Evolutionary conservation across 2,113 vertebrate species (phyloP).

Genomic region (Danio rerio): GRCz12tu NC_133195.1:40383501-40384000

Average conservation of each 20-base stretch:
- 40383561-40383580: conserved; percentile 60
- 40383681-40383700: not conserved
- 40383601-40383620: conserved; percentile 54
- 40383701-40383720: not conserved
- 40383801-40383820: conserved; percentile 45
- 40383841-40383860: conserved; percentile 36
- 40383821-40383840: conserved; percentile 46
- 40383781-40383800: conserved; percentile 33
- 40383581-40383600: conserved; percentile 57
- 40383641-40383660: conserved; percentile 23
- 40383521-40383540: conserved; percentile 6
- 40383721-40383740: conserved; percentile 10
- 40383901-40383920: conserved; percentile 27
- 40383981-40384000: conserved; percentile 16
- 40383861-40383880: conserved; percentile 18
- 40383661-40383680: not conserved
- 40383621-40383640: conserved; percentile 41
- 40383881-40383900: conserved; percentile 25
- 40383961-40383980: not conserved
- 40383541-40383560: conserved; percentile 48
- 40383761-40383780: conserved; percentile 17
- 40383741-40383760: not conserved
- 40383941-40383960: conserved; percentile 5
- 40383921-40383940: not conserved
- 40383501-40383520: conserved; percentile 56